phyloP scores from a whole-genome alignment of 2,113 vertebrate species.

The Psophia crepitans region DNA sequence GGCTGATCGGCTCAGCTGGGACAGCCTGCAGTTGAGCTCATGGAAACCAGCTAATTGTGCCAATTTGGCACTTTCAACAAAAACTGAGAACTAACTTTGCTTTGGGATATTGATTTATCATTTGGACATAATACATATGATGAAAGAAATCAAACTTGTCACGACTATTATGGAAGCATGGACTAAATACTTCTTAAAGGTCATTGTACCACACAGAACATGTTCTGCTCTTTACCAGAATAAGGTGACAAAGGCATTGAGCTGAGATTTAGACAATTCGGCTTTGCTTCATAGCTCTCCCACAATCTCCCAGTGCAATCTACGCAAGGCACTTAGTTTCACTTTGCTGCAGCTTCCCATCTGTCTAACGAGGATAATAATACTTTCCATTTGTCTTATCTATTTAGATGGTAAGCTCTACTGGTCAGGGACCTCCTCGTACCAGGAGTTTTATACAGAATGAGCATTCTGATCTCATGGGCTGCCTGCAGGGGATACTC shows the following conservation, averaged over 20 bases:
- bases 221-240: neutral
- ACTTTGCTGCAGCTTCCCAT: neutral
- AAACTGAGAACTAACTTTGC: neutral
- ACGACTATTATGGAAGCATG: neutral
- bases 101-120: neutral
- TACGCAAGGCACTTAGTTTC: neutral
- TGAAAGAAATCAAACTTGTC: neutral
- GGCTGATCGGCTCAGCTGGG: neutral
- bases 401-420: neutral
- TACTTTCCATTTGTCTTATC: conserved; percentile 6
- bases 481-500: neutral
- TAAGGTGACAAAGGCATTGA: neutral
- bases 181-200: neutral
- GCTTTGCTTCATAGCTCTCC: neutral
- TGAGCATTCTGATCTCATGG: neutral
- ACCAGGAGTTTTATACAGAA: neutral
- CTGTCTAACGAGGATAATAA: neutral
- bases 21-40: neutral
- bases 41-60: neutral
- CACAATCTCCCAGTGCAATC: neutral
- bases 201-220: neutral
- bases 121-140: neutral
- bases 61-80: neutral
- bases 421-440: neutral
- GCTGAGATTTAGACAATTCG: neutral